These are phyloP conservation scores for Sterrhoptilus dennistouni DNA, from an alignment of 2,113 vertebrate species.

Conservation along the genomic window DNA sequence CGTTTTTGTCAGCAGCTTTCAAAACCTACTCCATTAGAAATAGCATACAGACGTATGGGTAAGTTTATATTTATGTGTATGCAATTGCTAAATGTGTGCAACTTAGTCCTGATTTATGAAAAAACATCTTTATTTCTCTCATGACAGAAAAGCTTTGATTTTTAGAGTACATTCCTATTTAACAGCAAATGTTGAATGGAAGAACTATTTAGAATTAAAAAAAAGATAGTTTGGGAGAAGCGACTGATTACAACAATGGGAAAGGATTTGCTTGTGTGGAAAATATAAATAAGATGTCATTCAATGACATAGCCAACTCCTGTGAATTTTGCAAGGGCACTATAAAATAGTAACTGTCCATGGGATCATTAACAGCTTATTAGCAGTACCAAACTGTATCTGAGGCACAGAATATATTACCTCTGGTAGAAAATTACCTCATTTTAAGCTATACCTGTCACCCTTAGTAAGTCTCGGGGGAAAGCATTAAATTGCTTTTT, in stretches of 20 bases:
- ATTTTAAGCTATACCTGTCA: slow-evolving; percentile 9
- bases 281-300: neutral
- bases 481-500: neutral
- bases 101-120: neutral
- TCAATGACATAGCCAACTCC: neutral
- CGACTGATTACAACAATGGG: neutral
- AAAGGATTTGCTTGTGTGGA: neutral
- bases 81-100: neutral
- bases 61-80: neutral
- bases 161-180: neutral
- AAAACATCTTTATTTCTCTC: neutral
- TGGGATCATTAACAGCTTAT: neutral
- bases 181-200: neutral
- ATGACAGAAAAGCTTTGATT: neutral
- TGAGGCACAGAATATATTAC: neutral
- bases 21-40: neutral
- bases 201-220: neutral
- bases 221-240: neutral
- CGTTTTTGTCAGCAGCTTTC: neutral
- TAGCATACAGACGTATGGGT: neutral
- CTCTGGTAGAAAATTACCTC: neutral
- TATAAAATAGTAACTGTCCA: neutral
- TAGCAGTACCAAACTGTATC: neutral
- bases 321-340: neutral
- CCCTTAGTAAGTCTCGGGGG: neutral